Conservation (phyloP, 2,797 vertebrate genomes). For the Eutrigla gurnardus region DNA sequence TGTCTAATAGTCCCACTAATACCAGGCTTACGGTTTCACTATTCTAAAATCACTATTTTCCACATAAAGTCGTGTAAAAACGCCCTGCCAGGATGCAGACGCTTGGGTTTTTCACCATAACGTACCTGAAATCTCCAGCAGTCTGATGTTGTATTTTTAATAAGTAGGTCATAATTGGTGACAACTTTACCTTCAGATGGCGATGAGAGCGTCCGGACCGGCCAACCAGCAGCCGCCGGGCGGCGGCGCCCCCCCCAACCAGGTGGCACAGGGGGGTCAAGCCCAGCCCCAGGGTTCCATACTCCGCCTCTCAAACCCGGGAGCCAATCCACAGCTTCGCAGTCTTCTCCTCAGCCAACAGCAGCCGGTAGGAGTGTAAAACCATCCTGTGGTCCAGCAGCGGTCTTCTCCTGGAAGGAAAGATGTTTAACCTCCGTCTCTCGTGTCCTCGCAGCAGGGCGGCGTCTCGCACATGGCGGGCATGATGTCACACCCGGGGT, state of each 20-base stretch:
- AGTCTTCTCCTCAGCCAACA: conserved; percentile 94
- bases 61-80: not conserved
- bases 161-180: not conserved
- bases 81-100: no score
- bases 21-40: not conserved
- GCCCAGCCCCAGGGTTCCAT: conserved; percentile 84
- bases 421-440: conserved; percentile 4
- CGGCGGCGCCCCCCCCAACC: conserved; percentile 84
- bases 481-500: conserved; percentile 88
- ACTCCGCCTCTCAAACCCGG: conserved; percentile 91
- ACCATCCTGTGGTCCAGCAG: not conserved
- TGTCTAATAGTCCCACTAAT: not conserved
- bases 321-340: conserved; percentile 93
- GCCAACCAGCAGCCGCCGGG: conserved; percentile 81
- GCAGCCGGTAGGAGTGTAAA: conserved; percentile 86
- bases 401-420: conserved; percentile 1
- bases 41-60: no score
- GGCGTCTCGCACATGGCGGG: conserved; percentile 89
- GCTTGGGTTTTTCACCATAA: not conserved
- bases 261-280: conserved; percentile 82
- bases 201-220: conserved; percentile 84
- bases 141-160: not conserved
- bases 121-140: not conserved
- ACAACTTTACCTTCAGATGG: conserved; percentile 70
- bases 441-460: conserved; percentile 79